A percentile compares a stretch with the other conserved stretches of the same genome.
Evolutionary conservation across 2,888 invertebrate genomes (phyloP).

Genomic region (Archips xylosteana): DNA sequence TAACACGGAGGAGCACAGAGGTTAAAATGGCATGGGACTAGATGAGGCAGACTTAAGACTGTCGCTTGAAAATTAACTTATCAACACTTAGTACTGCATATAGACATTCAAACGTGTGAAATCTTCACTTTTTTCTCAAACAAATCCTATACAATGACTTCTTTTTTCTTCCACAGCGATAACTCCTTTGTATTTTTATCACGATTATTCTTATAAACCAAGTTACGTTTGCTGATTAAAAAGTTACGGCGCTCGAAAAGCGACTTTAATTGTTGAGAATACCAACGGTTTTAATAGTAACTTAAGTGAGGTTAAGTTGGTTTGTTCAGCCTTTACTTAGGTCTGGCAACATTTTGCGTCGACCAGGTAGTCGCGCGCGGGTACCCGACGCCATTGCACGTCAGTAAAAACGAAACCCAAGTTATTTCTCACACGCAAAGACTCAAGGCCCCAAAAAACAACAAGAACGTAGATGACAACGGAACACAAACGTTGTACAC

Average conservation of each 20-base stretch:
- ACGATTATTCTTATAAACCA: conserved; percentile 56
- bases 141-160: conserved; percentile 62
- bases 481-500: conserved; percentile 32
- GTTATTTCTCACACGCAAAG: conserved; percentile 48
- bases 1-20: background rate
- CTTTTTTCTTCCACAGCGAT: conserved; percentile 62
- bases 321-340: conserved; percentile 57
- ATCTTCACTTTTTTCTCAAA: conserved; percentile 54
- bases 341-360: conserved; percentile 59
- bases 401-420: conserved; percentile 32
- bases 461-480: conserved; percentile 50
- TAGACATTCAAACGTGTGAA: conserved; percentile 58
- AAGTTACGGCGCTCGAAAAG: background rate
- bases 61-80: conserved; percentile 45
- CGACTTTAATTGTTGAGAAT: conserved; percentile 26
- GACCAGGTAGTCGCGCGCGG: conserved; percentile 55
- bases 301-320: conserved; percentile 41
- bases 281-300: background rate
- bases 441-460: conserved; percentile 49
- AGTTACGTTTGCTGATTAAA: conserved; percentile 29
- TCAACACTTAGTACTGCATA: conserved; percentile 44
- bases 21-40: background rate
- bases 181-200: conserved; percentile 68
- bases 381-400: conserved; percentile 56
- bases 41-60: conserved; percentile 2